Conservation (phyloP, 2,797 vertebrate genomes). For the Leptoclinus maculatus region DNA sequence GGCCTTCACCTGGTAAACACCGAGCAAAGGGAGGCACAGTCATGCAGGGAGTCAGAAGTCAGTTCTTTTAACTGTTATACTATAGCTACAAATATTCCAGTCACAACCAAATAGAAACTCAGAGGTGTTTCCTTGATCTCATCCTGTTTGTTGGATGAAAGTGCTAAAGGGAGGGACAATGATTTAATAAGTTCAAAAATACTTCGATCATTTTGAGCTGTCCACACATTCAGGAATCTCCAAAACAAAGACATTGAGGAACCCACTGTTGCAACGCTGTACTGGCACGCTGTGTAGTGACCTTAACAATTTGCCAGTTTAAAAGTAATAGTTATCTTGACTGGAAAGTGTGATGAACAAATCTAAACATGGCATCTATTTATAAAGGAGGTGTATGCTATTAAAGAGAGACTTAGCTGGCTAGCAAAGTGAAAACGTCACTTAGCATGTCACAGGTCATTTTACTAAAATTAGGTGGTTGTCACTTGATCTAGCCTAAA, state of each 20-base stretch:
- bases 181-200: neutral
- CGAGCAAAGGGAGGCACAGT: slow-evolving; percentile 16
- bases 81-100: neutral
- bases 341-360: neutral
- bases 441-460: neutral
- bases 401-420: neutral
- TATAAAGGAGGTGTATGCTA: neutral
- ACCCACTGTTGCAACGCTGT: neutral
- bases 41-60: neutral
- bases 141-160: neutral
- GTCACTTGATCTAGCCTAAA: neutral
- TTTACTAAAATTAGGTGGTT: neutral
- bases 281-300: neutral
- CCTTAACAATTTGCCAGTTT: neutral
- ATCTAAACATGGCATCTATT: neutral
- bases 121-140: neutral
- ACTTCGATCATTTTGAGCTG: neutral
- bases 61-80: neutral
- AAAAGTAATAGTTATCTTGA: neutral
- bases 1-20: slow-evolving; percentile 79
- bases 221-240: neutral
- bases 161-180: neutral
- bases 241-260: slow-evolving; percentile 4
- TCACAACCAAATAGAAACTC: neutral
- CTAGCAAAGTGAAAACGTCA: neutral